phyloP scores from a whole-genome alignment of 2,888 invertebrate genomes.

The Caenorhabditis zanzibari region DNA sequence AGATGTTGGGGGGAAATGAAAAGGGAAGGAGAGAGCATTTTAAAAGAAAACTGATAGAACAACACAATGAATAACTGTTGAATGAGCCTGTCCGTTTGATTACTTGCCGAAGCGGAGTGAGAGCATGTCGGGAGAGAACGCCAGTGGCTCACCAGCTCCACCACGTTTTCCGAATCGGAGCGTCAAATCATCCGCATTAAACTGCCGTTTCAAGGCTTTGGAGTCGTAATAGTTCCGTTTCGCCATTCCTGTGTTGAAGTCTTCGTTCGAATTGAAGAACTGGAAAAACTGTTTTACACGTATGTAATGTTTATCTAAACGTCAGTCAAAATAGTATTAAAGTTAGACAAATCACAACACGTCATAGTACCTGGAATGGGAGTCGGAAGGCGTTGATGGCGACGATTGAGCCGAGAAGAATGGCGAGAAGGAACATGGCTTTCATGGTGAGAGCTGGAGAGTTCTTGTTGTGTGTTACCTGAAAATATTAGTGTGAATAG shows the following conservation, averaged over 20 bases:
- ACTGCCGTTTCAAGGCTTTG: slow-evolving; percentile 69
- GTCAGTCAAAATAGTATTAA: not conserved
- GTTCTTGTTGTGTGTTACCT: slow-evolving; percentile 46
- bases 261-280: slow-evolving; percentile 38
- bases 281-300: slow-evolving; percentile 37
- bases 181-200: slow-evolving; percentile 73
- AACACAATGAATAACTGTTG: not conserved
- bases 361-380: slow-evolving; percentile 50
- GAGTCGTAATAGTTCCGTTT: slow-evolving; percentile 56
- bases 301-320: not conserved
- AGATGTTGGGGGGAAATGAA: not conserved
- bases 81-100: not conserved
- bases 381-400: slow-evolving; percentile 45
- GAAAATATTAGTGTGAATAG: not conserved
- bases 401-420: slow-evolving; percentile 42
- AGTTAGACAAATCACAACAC: not conserved
- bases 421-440: slow-evolving; percentile 27
- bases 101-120: slow-evolving; percentile 70
- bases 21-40: not conserved
- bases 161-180: slow-evolving; percentile 74
- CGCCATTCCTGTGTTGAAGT: slow-evolving; percentile 39
- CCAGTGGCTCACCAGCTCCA: slow-evolving; percentile 45
- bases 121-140: slow-evolving; percentile 68
- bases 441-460: slow-evolving; percentile 46
- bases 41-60: not conserved